Conservation (phyloP, 2,797 vertebrate genomes). For the Lophius americanus region DNA sequence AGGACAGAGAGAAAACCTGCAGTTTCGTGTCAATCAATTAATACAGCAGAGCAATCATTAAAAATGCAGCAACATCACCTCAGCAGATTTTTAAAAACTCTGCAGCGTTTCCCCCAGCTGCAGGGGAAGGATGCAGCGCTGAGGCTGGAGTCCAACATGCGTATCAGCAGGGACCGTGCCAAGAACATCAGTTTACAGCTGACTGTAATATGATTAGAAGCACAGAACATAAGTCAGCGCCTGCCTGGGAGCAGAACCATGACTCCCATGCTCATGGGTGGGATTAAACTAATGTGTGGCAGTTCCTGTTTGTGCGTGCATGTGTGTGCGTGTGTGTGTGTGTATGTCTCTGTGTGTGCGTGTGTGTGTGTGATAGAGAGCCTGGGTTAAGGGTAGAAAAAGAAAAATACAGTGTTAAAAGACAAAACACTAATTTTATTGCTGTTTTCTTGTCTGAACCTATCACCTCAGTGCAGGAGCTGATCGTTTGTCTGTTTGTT, state of each 20-base stretch:
- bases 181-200: slow-evolving; percentile 67
- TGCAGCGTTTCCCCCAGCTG: not conserved
- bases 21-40: no score
- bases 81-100: slow-evolving; percentile 2
- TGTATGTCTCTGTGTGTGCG: slow-evolving; percentile 10
- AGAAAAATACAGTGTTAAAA: slow-evolving; percentile 15
- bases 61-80: not conserved
- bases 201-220: slow-evolving; percentile 76
- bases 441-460: not conserved
- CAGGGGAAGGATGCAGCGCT: slow-evolving; percentile 6
- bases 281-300: slow-evolving; percentile 70
- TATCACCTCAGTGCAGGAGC: no score
- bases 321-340: slow-evolving; percentile 13
- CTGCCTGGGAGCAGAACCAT: slow-evolving; percentile 65
- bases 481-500: no score
- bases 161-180: slow-evolving; percentile 57
- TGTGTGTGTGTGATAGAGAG: slow-evolving; percentile 19
- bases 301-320: slow-evolving; percentile 26
- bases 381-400: slow-evolving; percentile 18
- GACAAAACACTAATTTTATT: slow-evolving; percentile 11
- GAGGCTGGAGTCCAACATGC: slow-evolving; percentile 46
- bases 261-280: slow-evolving; percentile 60
- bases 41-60: no score
- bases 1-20: no score
- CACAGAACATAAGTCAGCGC: slow-evolving; percentile 63